These are phyloP conservation scores for Myotis yumanensis DNA, from an alignment of 2,113 vertebrate genomes.

Conservation along the genomic window DNA sequence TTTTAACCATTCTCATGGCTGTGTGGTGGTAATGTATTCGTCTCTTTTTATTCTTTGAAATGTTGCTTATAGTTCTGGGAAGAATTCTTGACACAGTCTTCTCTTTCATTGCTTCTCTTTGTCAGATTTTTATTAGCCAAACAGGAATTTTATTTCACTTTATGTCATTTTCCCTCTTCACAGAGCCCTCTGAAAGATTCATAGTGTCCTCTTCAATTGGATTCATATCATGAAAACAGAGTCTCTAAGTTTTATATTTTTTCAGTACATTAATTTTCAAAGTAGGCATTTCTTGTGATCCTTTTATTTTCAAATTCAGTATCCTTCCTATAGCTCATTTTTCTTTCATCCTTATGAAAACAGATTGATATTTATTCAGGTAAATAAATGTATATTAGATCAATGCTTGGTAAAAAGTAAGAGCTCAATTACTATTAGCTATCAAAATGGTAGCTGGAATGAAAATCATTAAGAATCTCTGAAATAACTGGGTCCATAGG, in stretches of 20 bases:
- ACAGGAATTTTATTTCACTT: background rate
- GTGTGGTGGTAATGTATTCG: background rate
- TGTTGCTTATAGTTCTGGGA: background rate
- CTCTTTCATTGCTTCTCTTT: background rate
- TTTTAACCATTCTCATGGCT: background rate
- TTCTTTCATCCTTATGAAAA: background rate
- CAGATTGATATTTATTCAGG: background rate
- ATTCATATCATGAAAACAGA: background rate
- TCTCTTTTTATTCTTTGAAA: background rate
- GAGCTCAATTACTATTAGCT: background rate
- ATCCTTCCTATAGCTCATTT: background rate
- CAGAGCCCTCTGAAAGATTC: background rate
- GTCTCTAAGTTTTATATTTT: background rate
- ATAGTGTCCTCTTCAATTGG: background rate
- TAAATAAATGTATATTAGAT: background rate
- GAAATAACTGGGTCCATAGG: background rate
- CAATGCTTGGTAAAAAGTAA: background rate
- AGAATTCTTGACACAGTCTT: background rate
- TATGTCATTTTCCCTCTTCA: background rate
- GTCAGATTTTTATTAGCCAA: background rate
- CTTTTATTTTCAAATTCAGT: conserved; percentile 9
- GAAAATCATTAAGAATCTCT: background rate
- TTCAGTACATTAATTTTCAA: background rate
- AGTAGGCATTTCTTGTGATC: background rate
- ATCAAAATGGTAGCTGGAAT: background rate